phyloP scores from a whole-genome alignment of 1,140 invertebrate species.

The Brachionus manjavacas region DNA sequence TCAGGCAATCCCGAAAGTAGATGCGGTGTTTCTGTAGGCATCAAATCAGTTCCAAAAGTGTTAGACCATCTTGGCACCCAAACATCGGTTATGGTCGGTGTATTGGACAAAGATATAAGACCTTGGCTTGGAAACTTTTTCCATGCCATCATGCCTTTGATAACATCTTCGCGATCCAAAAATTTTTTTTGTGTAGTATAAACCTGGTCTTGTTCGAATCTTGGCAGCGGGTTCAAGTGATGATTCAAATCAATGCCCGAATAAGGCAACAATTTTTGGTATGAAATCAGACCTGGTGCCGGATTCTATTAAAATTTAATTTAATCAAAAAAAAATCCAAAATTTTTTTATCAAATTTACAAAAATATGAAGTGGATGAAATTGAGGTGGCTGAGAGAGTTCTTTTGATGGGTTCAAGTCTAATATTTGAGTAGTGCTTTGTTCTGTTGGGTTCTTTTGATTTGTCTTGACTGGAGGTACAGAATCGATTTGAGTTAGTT shows the following conservation, averaged over 20 bases:
- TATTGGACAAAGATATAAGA: constrained; percentile 52
- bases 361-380: constrained; percentile 56
- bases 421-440: not conserved
- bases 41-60: constrained; percentile 50
- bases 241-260: constrained; percentile 54
- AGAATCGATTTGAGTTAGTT: constrained; percentile 10
- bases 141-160: constrained; percentile 55
- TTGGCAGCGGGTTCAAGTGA: constrained; percentile 54
- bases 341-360: constrained; percentile 46
- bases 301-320: constrained; percentile 50
- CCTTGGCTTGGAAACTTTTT: constrained; percentile 57
- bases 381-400: constrained; percentile 53
- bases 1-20: constrained; percentile 48
- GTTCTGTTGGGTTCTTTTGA: not conserved
- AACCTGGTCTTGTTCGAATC: constrained; percentile 48
- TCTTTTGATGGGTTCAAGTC: constrained; percentile 49
- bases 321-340: not conserved
- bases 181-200: constrained; percentile 53
- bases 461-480: constrained; percentile 20
- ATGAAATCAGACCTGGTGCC: constrained; percentile 53
- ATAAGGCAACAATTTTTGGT: constrained; percentile 52
- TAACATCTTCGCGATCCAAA: constrained; percentile 53
- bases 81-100: constrained; percentile 54
- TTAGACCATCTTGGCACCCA: constrained; percentile 55
- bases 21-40: constrained; percentile 50